Evolutionary conservation across 2,888 invertebrate species (phyloP).

Genomic region (Andrena chrysosceles): DNA sequence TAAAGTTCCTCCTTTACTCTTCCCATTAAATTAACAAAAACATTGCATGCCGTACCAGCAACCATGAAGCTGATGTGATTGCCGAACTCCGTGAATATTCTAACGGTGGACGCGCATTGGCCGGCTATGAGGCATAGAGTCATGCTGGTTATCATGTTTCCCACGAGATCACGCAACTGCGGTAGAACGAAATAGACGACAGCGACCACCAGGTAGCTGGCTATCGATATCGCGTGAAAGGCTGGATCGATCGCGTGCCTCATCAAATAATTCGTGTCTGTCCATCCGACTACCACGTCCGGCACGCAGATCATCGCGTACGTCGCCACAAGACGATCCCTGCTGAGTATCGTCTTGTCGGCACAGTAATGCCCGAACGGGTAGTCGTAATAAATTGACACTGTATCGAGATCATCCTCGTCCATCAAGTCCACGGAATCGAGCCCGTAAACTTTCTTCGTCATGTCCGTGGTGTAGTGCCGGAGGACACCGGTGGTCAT

Average conservation of each 20-base stretch:
- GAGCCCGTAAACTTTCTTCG: constrained; percentile 77
- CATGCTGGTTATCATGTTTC: constrained; percentile 94
- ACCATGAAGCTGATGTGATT: constrained; percentile 93
- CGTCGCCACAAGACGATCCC: constrained; percentile 87
- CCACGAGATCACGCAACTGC: constrained; percentile 92
- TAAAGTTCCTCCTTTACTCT: too few species aligned
- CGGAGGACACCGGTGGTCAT: constrained; percentile 90
- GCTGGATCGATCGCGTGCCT: constrained; percentile 91
- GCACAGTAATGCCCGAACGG: constrained; percentile 92
- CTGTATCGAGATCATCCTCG: constrained; percentile 84
- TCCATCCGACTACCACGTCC: constrained; percentile 90
- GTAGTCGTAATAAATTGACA: constrained; percentile 88
- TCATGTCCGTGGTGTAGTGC: constrained; percentile 88
- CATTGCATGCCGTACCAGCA: constrained; percentile 87
- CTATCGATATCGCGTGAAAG: constrained; percentile 91
- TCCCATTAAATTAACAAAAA: neutral
- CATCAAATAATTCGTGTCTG: constrained; percentile 90
- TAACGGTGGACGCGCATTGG: constrained; percentile 92
- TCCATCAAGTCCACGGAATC: constrained; percentile 74
- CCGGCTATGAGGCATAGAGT: constrained; percentile 91
- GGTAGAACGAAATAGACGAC: constrained; percentile 94
- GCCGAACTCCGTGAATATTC: constrained; percentile 92
- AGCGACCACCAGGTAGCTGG: constrained; percentile 90
- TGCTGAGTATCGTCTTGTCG: constrained; percentile 88
- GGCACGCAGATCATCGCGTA: constrained; percentile 92